phyloP scores from a whole-genome alignment of 2,797 vertebrate species.

The Melanotaenia boesemani region DNA sequence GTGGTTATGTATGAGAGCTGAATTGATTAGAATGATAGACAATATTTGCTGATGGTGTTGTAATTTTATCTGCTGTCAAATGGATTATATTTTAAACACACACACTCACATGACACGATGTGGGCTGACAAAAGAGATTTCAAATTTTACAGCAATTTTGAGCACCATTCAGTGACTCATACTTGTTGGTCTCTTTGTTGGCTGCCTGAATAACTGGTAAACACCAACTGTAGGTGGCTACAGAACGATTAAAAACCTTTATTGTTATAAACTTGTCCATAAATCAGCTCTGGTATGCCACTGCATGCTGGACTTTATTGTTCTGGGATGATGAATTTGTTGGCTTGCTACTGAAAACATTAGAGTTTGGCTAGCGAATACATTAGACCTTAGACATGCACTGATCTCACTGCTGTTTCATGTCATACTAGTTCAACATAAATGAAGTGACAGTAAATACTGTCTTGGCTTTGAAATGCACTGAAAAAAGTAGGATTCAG shows the following conservation, averaged over 20 bases:
- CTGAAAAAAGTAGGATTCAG: constrained; percentile 4
- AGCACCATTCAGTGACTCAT: neutral
- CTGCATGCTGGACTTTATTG: constrained; percentile 1
- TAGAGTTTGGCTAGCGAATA: constrained; percentile 46
- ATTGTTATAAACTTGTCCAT: neutral
- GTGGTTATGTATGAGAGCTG: constrained; percentile 14
- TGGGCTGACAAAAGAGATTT: neutral
- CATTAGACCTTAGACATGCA: constrained; percentile 64
- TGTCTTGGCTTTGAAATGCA: constrained; percentile 15
- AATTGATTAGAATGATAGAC: constrained; percentile 32
- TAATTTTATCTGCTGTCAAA: constrained; percentile 31
- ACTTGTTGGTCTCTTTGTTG: constrained; percentile 7
- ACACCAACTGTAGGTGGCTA: neutral
- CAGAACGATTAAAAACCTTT: constrained; percentile 9
- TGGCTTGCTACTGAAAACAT: constrained; percentile 28
- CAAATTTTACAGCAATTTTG: neutral
- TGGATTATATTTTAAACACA: constrained; percentile 11
- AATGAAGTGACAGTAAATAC: constrained; percentile 24
- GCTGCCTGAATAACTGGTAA: neutral
- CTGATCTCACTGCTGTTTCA: constrained; percentile 40
- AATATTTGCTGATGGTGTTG: constrained; percentile 42
- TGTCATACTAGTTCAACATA: constrained; percentile 21
- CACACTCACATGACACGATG: neutral
- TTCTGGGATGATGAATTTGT: constrained; percentile 29
- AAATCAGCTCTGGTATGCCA: constrained; percentile 5